Percentiles rank a stretch among this genome's conserved stretches.
phyloP scores from a whole-genome alignment of 2,888 invertebrate species.

The Drosophila meridiana region DNA sequence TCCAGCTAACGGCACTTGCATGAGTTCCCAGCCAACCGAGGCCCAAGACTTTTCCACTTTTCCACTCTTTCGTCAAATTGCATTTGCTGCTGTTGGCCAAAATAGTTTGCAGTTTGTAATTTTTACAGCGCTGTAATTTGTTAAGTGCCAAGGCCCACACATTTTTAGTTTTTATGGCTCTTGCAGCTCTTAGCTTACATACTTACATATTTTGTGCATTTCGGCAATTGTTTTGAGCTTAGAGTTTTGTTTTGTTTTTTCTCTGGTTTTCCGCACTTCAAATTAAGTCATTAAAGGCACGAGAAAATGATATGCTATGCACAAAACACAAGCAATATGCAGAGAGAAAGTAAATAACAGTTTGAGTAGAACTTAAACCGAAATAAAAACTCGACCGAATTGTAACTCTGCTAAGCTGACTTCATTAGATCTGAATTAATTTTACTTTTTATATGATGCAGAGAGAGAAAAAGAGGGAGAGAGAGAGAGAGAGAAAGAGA shows the following conservation, averaged over 20 bases:
- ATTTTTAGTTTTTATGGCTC: conserved; percentile 17
- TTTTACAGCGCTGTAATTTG: conserved; percentile 75
- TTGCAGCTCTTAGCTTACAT: conserved; percentile 12
- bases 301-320: conserved; percentile 21
- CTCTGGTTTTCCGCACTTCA: conserved; percentile 13
- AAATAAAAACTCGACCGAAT: neutral
- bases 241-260: conserved; percentile 6
- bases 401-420: neutral
- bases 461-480: neutral
- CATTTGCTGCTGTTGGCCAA: conserved; percentile 50
- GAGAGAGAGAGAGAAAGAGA: neutral
- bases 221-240: conserved; percentile 4
- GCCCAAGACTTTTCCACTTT: conserved; percentile 5
- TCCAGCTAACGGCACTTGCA: conserved; percentile 43
- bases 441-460: neutral
- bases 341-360: neutral
- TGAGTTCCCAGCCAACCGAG: conserved; percentile 27
- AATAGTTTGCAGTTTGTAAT: conserved; percentile 72
- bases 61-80: conserved; percentile 45
- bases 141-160: conserved; percentile 57
- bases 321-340: neutral
- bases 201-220: conserved; percentile 16
- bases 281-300: conserved; percentile 75
- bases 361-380: neutral
- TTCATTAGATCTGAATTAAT: neutral